Evolutionary conservation across 2,113 vertebrate genomes (phyloP).

Genomic region (Candoia aspera): DNA sequence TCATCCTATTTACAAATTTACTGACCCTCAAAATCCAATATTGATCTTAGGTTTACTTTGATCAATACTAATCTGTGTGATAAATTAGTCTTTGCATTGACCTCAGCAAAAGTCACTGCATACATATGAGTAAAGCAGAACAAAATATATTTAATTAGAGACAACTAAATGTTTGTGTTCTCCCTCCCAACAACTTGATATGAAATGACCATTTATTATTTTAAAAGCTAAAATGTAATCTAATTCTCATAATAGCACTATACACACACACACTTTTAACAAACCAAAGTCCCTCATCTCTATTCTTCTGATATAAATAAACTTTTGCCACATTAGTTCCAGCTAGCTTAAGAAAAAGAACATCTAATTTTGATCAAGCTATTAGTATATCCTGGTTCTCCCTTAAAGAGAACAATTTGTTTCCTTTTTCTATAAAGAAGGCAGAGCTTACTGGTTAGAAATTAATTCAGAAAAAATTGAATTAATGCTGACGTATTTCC

Average conservation of each 20-base stretch:
- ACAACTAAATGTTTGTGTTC: slow-evolving; percentile 37
- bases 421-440: not conserved
- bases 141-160: slow-evolving; percentile 61
- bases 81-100: slow-evolving; percentile 65
- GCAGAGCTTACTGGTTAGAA: not conserved
- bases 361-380: not conserved
- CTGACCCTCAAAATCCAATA: slow-evolving; percentile 65
- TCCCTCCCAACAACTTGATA: slow-evolving; percentile 28
- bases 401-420: not conserved
- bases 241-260: slow-evolving; percentile 40
- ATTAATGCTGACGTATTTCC: not conserved
- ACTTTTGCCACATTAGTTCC: not conserved
- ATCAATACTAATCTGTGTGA: slow-evolving; percentile 70
- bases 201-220: slow-evolving; percentile 44
- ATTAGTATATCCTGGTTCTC: not conserved
- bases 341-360: slow-evolving; percentile 11
- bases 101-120: slow-evolving; percentile 60
- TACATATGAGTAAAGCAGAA: slow-evolving; percentile 57
- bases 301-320: slow-evolving; percentile 42
- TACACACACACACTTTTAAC: no score
- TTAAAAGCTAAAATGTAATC: slow-evolving; percentile 33
- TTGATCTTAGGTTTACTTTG: slow-evolving; percentile 62
- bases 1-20: slow-evolving; percentile 65
- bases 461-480: not conserved
- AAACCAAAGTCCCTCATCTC: not conserved